Conservation (phyloP, 2,113 vertebrate genomes). For the Hiodon alosoides region DNA sequence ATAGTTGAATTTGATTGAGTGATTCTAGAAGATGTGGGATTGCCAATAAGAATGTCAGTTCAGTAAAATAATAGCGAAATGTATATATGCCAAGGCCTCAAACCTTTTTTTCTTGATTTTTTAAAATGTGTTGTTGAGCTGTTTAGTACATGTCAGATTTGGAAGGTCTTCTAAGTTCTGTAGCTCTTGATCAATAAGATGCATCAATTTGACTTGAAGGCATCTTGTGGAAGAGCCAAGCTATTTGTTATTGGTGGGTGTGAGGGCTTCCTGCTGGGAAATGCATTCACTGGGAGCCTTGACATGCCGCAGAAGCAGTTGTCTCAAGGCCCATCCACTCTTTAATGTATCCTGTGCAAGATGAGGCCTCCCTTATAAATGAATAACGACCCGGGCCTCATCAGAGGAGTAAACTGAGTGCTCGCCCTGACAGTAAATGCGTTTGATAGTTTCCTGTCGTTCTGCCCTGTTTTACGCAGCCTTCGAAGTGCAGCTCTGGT, state of each 20-base stretch:
- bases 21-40: too few species aligned
- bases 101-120: too few species aligned
- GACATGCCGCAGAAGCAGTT: background rate
- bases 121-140: too few species aligned
- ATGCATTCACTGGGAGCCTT: background rate
- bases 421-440: conserved; percentile 16
- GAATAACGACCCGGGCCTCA: conserved; percentile 52
- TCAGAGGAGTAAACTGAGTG: conserved; percentile 32
- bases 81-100: too few species aligned
- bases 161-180: too few species aligned
- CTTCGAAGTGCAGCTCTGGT: background rate
- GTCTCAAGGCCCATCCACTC: background rate
- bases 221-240: too few species aligned
- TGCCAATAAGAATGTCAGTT: too few species aligned
- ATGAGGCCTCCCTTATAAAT: conserved; percentile 54
- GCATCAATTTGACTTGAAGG: too few species aligned
- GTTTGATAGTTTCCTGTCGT: background rate
- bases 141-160: too few species aligned
- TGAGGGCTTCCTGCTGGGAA: background rate
- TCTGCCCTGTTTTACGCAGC: background rate
- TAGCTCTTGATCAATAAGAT: too few species aligned
- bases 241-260: background rate
- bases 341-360: conserved; percentile 27
- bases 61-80: too few species aligned
- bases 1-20: too few species aligned